phyloP scores from a whole-genome alignment of 2,113 vertebrate species.

The Machaerirhynchus nigripectus region DNA sequence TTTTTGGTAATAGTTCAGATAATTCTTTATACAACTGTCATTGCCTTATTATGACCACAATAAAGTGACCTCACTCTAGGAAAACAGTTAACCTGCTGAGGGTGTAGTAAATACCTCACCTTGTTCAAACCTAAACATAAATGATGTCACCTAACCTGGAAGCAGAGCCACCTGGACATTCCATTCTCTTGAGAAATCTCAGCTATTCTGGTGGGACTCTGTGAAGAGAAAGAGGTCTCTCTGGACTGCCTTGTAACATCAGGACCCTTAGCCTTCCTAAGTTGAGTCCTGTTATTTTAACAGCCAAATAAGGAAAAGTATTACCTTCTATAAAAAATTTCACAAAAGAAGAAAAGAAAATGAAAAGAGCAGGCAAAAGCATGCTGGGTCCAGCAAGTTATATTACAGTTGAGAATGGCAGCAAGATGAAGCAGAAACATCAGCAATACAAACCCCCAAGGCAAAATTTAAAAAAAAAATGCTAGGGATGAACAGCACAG shows the following conservation, averaged over 20 bases:
- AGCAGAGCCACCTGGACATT: not conserved
- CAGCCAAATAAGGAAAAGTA: not conserved
- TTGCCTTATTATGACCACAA: not conserved
- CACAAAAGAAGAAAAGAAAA: not conserved
- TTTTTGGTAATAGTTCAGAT: not conserved
- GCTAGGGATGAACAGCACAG: not conserved
- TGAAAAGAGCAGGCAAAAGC: not conserved
- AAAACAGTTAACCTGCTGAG: not conserved
- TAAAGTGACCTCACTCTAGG: not conserved
- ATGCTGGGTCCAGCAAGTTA: not conserved
- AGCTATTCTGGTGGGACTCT: not conserved
- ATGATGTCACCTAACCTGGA: not conserved
- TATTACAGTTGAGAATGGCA: not conserved
- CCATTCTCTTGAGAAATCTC: not conserved
- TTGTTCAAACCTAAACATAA: not conserved
- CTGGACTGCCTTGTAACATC: not conserved
- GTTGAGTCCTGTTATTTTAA: not conserved
- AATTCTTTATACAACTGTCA: not conserved
- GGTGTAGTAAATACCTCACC: not conserved
- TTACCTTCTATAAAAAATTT: not conserved
- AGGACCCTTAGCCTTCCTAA: not conserved
- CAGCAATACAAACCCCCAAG: not conserved
- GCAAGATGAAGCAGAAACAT: not conserved
- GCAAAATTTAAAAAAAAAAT: not conserved
- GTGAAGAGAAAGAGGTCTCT: not conserved